phyloP scores from a whole-genome alignment of 2,888 invertebrate genomes.

The Buathra laborator region DNA sequence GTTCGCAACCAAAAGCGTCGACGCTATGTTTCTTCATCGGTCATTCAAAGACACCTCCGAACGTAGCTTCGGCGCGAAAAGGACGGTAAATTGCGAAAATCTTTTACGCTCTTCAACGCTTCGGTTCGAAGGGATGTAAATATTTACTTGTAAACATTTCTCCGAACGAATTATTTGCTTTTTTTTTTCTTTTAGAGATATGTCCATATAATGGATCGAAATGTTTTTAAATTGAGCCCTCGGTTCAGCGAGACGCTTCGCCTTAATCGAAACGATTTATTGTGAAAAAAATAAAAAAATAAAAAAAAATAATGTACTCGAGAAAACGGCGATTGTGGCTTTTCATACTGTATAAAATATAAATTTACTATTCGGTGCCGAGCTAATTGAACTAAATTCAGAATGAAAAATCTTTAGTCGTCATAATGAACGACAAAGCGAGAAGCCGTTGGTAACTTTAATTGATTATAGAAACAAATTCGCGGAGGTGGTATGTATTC shows the following conservation, averaged over 20 bases:
- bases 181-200: neutral
- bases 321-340: neutral
- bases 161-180: neutral
- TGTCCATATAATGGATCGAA: conserved; percentile 16
- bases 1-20: conserved; percentile 1
- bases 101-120: neutral
- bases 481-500: conserved; percentile 69
- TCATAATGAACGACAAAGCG: neutral
- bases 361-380: neutral
- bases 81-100: conserved; percentile 28
- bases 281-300: no score
- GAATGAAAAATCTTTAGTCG: neutral
- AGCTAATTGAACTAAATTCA: neutral
- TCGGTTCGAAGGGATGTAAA: conserved; percentile 3
- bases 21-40: neutral
- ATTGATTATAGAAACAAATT: conserved; percentile 12
- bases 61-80: neutral
- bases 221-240: neutral
- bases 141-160: neutral
- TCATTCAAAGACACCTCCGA: neutral
- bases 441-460: conserved; percentile 16
- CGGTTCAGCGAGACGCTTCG: conserved; percentile 1
- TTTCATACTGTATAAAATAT: neutral
- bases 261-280: neutral
- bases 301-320: neutral